A percentile compares a stretch with the other conserved stretches of the same genome.
Evolutionary conservation across 35 echinoderm and acorn worm genomes (phyloP).

Genomic region (Acanthaster planci): DNA sequence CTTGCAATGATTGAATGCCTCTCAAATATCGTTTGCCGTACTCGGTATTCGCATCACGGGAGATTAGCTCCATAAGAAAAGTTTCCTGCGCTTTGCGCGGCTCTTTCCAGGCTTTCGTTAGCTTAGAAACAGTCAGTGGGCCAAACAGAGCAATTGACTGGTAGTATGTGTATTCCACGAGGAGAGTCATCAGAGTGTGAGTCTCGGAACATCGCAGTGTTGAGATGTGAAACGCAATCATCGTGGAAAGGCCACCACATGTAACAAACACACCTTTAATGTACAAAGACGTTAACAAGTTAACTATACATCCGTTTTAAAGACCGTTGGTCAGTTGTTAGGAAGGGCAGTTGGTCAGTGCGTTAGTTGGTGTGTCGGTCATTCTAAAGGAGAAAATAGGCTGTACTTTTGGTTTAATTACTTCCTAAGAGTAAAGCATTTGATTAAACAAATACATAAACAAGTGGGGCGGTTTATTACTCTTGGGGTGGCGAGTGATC

Average conservation of each 20-base stretch:
- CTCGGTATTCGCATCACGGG: conserved; percentile 5
- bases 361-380: too few species aligned
- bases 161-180: not conserved
- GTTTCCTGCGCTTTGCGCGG: not conserved
- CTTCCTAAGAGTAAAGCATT: too few species aligned
- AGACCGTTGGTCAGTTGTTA: too few species aligned
- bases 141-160: not conserved
- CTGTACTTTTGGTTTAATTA: too few species aligned
- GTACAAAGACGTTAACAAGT: too few species aligned
- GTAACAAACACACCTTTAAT: not conserved
- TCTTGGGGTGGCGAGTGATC: too few species aligned
- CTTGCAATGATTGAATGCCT: conserved; percentile 49
- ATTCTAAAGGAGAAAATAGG: too few species aligned
- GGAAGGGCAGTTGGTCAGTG: too few species aligned
- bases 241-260: not conserved
- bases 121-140: not conserved
- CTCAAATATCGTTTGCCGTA: conserved; percentile 9
- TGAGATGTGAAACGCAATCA: not conserved
- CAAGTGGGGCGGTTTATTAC: too few species aligned
- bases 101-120: conserved; percentile 2
- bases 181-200: conserved; percentile 2
- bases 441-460: too few species aligned
- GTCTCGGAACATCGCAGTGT: not conserved
- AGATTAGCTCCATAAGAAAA: not conserved
- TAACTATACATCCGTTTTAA: too few species aligned